These are phyloP conservation scores for Poecilia wingei DNA, from an alignment of 2,797 vertebrate genomes.

Conservation along the genomic window DNA sequence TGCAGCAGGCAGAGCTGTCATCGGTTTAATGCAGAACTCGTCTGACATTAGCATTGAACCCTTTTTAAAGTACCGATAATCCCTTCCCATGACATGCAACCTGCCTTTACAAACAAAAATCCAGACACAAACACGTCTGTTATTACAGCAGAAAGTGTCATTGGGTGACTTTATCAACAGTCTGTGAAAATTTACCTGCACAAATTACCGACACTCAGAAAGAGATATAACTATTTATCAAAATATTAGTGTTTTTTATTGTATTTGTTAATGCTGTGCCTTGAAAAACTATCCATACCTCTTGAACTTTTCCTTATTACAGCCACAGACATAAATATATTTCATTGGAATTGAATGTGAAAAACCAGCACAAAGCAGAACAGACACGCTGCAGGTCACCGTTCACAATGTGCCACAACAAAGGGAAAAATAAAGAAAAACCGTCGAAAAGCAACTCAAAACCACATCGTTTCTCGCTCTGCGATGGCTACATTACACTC, in stretches of 20 bases:
- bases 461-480: too few species aligned
- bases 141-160: constrained; percentile 43
- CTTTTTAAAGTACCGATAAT: constrained; percentile 76
- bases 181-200: constrained; percentile 11
- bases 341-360: too few species aligned
- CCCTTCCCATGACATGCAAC: constrained; percentile 59
- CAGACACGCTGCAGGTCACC: too few species aligned
- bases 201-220: neutral
- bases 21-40: constrained; percentile 3
- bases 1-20: constrained; percentile 47
- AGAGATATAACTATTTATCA: neutral
- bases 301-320: too few species aligned
- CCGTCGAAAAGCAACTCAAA: too few species aligned
- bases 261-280: neutral
- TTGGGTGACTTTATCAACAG: constrained; percentile 30
- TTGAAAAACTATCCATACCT: too few species aligned
- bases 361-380: too few species aligned
- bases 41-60: constrained; percentile 68
- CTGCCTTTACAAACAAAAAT: constrained; percentile 38
- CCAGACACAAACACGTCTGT: neutral
- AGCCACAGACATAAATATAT: too few species aligned
- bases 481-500: too few species aligned
- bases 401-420: too few species aligned
- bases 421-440: too few species aligned
- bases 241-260: neutral